These are phyloP conservation scores for Rhabdomys pumilio DNA, from an alignment of 2,797 vertebrate genomes.

Conservation along the genomic window DNA sequence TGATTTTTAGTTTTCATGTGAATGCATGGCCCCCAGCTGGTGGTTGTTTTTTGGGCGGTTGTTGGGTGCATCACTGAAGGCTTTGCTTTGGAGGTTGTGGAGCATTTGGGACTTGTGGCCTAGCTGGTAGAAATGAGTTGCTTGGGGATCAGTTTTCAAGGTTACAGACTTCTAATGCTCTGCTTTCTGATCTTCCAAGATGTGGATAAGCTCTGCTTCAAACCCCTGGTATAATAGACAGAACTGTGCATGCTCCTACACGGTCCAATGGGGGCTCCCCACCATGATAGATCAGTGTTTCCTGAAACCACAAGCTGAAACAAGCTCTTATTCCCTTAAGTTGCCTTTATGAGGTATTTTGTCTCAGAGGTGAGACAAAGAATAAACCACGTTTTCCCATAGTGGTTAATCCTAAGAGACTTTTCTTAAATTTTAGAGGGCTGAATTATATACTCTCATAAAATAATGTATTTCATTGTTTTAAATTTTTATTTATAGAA, in stretches of 20 bases:
- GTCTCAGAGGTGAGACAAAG: neutral
- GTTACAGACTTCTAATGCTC: neutral
- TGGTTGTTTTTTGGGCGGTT: neutral
- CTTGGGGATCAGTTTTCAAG: neutral
- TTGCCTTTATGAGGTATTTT: neutral
- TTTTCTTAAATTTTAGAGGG: neutral
- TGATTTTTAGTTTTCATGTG: neutral
- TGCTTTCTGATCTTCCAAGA: neutral
- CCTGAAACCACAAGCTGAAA: neutral
- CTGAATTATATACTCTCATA: neutral
- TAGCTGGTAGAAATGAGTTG: neutral
- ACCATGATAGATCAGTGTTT: neutral
- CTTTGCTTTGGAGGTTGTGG: neutral
- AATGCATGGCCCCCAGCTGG: neutral
- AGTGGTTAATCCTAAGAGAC: neutral
- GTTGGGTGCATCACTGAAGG: neutral
- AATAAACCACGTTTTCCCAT: neutral
- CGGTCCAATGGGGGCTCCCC: neutral
- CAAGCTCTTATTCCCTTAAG: neutral
- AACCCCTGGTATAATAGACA: neutral
- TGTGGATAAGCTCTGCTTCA: neutral
- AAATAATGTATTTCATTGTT: neutral
- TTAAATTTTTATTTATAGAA: constrained; percentile 51
- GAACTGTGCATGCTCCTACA: fast-evolving
- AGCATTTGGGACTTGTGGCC: neutral